A percentile compares a stretch with the other conserved stretches of the same genome.
Conservation (phyloP, 2,888 invertebrate genomes). For the Ditula angustiorana region DNA sequence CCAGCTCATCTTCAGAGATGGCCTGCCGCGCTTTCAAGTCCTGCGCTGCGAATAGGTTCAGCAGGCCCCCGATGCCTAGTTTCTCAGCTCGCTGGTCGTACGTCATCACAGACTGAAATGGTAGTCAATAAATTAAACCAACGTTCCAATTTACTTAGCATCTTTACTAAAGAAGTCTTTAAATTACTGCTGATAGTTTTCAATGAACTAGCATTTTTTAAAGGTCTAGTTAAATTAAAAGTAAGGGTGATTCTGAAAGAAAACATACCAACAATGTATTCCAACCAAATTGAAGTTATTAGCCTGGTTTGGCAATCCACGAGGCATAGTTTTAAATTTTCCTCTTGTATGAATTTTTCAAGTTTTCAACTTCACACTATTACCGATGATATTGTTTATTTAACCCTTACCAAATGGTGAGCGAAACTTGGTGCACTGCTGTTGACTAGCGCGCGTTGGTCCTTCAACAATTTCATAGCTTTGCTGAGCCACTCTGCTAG, state of each 20-base stretch:
- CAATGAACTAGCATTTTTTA: too few relatives aligned
- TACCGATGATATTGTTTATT: too few relatives aligned
- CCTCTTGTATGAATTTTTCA: too few relatives aligned
- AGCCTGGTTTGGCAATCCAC: too few relatives aligned
- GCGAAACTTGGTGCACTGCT: conserved; percentile 65
- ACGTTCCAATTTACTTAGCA: neutral
- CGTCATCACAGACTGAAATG: conserved; percentile 59
- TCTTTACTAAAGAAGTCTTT: too few relatives aligned
- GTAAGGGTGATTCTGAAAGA: too few relatives aligned
- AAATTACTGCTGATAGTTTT: too few relatives aligned
- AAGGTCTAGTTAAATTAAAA: too few relatives aligned
- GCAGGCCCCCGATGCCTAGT: conserved; percentile 64
- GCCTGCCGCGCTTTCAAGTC: conserved; percentile 68
- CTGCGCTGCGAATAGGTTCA: conserved; percentile 72
- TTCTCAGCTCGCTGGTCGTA: conserved; percentile 57
- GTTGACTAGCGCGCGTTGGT: conserved; percentile 54
- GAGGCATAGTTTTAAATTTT: too few relatives aligned
- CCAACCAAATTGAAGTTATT: too few relatives aligned
- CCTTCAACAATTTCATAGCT: conserved; percentile 53
- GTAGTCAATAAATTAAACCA: neutral
- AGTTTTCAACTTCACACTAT: too few relatives aligned
- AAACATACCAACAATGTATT: too few relatives aligned
- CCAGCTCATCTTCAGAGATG: conserved; percentile 65
- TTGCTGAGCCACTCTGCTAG: conserved; percentile 56
- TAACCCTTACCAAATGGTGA: conserved; percentile 68